These are phyloP conservation scores for Symphodus melops DNA, from an alignment of 2,113 vertebrate genomes.

Conservation along the genomic window DNA sequence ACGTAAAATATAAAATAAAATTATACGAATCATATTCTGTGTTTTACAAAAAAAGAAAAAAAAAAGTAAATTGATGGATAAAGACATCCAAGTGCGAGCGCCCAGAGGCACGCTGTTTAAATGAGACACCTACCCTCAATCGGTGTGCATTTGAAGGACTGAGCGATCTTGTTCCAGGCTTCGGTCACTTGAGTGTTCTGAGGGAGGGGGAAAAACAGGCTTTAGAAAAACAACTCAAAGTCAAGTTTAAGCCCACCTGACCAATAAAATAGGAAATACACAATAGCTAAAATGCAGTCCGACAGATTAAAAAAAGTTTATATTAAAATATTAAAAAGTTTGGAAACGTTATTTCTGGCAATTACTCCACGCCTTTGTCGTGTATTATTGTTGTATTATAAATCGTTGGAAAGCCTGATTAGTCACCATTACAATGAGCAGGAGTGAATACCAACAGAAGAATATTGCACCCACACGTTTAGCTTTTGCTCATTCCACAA, in stretches of 20 bases:
- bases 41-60: background rate
- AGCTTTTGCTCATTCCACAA: no score
- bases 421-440: no score
- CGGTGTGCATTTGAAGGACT: conserved; percentile 95
- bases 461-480: no score
- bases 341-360: no score
- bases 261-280: background rate
- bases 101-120: background rate
- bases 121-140: conserved; percentile 89
- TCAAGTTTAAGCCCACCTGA: background rate
- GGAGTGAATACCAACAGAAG: no score
- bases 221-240: no score
- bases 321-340: no score
- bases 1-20: background rate
- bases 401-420: no score
- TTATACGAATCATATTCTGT: background rate
- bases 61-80: background rate
- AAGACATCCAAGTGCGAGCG: background rate
- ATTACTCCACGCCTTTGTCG: no score
- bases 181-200: conserved; percentile 98
- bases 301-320: no score
- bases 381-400: no score
- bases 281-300: background rate
- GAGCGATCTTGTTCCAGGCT: conserved; percentile 96
- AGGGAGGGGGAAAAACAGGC: background rate